phyloP scores from a whole-genome alignment of 2,888 invertebrate species.

The Cantharis rufa region DNA sequence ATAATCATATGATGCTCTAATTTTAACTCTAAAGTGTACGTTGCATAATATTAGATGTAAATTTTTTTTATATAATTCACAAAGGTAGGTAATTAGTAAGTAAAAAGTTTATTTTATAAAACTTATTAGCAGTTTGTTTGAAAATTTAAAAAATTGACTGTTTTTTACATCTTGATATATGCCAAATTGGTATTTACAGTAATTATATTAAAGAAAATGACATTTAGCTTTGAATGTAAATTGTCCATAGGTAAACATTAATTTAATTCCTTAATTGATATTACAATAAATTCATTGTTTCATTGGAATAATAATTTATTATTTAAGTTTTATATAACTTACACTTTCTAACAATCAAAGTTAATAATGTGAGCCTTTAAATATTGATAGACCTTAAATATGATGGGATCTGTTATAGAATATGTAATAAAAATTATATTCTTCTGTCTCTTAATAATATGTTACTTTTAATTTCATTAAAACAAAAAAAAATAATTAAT shows the following conservation, averaged over 20 bases:
- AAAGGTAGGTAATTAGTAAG: too few relatives aligned
- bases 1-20: background rate
- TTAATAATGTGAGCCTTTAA: background rate
- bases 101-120: background rate
- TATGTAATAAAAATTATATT: background rate
- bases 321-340: background rate
- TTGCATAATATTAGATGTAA: background rate
- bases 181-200: background rate
- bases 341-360: background rate
- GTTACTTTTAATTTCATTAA: background rate
- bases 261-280: background rate
- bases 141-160: background rate
- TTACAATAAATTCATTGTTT: background rate
- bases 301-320: background rate
- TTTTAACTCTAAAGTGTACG: background rate
- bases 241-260: background rate
- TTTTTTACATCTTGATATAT: background rate
- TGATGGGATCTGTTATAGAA: background rate
- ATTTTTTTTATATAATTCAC: background rate
- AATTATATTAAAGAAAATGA: background rate
- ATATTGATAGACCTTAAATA: background rate
- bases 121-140: too few relatives aligned
- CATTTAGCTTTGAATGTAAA: background rate
- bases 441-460: background rate
- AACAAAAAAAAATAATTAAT: too few relatives aligned